Evolutionary conservation across 2,113 vertebrate species (phyloP), one percentile per base, ranked within the genome.

Genomic region (Deroptyus accipitrinus): DNA sequence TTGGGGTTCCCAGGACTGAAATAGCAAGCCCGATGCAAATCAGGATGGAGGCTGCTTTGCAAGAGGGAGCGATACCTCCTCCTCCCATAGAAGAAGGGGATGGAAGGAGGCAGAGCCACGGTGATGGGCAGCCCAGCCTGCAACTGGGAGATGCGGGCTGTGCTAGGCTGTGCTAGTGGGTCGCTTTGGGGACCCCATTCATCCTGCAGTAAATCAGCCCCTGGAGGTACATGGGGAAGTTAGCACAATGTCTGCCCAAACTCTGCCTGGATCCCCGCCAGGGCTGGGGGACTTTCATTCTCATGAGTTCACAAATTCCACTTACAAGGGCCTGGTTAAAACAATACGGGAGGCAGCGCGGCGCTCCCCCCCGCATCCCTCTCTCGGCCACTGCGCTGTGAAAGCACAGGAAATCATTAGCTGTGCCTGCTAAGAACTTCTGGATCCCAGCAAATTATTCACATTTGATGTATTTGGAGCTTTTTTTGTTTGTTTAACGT

Each of bases 261-360:
- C 44, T 61, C 74, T 49, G 52, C 57, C 74, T 96, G 96, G 95
- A 93, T 70, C n/a, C 9, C 37, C 0, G 91, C 96, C 96, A 96
- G 92, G 13, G 15, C 88, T 82, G 54, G 41, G 77, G 73, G 87
- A 83, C 86, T 90, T 93, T 95, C 92, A 41, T 96, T 96, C 92
- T 95, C 73, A 37, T 42, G 86, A 86, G 90, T 88, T 93, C 95
- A 95, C 90, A 84, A 72, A 96, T 96, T 90, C 85, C 90, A 93
- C 83, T 92, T 86, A 90, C 39, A 44, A 90, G 57, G 9, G 42
- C 52, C 83, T 39, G 83, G 78, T 81, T 88, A 35, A 86, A 93
- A 90, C 90, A 95, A 86, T 88, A 11, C 48, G 1, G 33, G 61
- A 72, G 69, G 61, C 6, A 5, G 77, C 3, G 16, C 46, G 62